These are phyloP conservation scores for Hafferia zeledoni DNA, from an alignment of 2,797 vertebrate species.

Conservation along the genomic window DNA sequence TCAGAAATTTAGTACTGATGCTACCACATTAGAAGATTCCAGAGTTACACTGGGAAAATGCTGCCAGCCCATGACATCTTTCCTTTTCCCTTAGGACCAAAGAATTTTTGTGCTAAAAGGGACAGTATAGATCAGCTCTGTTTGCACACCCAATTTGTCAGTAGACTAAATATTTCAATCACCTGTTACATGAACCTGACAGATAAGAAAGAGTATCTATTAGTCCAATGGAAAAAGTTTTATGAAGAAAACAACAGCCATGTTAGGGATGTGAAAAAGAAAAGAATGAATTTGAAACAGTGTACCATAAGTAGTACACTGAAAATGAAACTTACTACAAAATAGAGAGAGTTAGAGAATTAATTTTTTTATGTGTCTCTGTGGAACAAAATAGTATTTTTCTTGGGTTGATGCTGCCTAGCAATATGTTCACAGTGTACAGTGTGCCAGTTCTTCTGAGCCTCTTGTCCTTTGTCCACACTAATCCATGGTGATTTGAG, in stretches of 20 bases:
- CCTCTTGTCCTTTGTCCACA: not conserved
- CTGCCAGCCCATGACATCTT: not conserved
- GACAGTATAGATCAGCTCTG: not conserved
- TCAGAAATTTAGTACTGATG: not conserved
- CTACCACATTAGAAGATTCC: not conserved
- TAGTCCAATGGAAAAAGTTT: not conserved
- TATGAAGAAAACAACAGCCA: not conserved
- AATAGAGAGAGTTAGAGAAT: not conserved
- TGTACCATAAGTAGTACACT: not conserved
- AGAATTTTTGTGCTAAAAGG: not conserved
- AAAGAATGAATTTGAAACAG: not conserved
- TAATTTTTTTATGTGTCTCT: not conserved
- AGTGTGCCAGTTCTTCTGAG: not conserved
- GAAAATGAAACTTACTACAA: not conserved
- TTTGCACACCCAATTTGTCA: not conserved
- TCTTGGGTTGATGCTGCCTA: not conserved
- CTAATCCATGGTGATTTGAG: not conserved
- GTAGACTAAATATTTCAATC: not conserved
- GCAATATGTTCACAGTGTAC: not conserved
- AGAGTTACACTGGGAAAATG: not conserved
- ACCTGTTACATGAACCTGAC: not conserved
- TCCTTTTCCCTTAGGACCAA: not conserved
- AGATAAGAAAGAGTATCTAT: not conserved
- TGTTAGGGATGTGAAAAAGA: not conserved
- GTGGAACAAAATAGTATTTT: not conserved